These are phyloP conservation scores for Tricholauxania praeusta DNA, from an alignment of 2,888 invertebrate genomes.

Conservation along the genomic window DNA sequence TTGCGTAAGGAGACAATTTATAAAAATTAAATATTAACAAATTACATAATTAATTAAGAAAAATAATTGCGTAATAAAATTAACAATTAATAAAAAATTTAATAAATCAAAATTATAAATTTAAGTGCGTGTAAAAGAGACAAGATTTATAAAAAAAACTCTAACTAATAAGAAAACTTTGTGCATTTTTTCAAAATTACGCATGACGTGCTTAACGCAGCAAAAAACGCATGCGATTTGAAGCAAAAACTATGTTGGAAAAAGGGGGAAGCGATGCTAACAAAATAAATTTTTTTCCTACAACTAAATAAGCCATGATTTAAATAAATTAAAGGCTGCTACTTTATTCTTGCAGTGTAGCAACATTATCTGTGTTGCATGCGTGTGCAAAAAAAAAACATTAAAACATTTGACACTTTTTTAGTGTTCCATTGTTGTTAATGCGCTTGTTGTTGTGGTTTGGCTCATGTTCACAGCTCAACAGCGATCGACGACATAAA, in stretches of 20 bases:
- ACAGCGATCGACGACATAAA: conserved; percentile 38
- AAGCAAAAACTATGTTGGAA: background rate
- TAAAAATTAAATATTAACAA: conserved; percentile 6
- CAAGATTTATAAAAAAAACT: background rate
- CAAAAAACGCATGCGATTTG: background rate
- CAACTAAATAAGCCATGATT: too few relatives aligned
- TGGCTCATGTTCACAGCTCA: conserved; percentile 13
- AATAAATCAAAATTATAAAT: background rate
- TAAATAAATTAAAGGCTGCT: too few relatives aligned
- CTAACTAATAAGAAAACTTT: background rate
- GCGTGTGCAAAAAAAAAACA: background rate
- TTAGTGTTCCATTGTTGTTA: conserved; percentile 4
- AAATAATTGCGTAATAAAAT: background rate
- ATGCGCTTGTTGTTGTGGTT: conserved; percentile 2
- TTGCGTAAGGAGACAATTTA: conserved; percentile 15
- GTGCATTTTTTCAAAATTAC: background rate
- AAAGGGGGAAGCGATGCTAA: background rate
- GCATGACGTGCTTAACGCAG: background rate
- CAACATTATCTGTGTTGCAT: background rate
- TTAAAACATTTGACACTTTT: conserved; percentile 24
- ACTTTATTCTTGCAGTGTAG: too few relatives aligned
- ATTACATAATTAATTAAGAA: conserved; percentile 22
- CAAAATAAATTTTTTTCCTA: background rate
- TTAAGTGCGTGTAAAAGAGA: conserved; percentile 17
- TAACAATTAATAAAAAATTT: background rate